Evolutionary conservation across 23 tunicate species (phyloP), one percentile per base, ranked within the genome.

Genomic region (Trididemnum miniatum): DNA sequence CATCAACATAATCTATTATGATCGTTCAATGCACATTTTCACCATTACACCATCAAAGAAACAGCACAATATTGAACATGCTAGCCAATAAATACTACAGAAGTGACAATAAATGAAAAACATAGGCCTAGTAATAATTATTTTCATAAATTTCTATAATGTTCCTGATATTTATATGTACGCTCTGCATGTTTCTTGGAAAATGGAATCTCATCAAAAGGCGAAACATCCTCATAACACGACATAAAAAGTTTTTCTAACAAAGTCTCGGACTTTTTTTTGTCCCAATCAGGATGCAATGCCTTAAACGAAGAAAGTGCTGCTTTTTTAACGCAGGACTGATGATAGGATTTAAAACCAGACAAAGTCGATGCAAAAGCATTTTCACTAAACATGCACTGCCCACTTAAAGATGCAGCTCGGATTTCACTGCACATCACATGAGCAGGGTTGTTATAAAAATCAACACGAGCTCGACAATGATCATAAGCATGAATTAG

Each of bases 401-500:
- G 79, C 28, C 98, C 98, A 57, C 98, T 93, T 1, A 93, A 54
- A 22, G 98, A 78, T 27, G 98, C 93, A 35, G 98, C 98, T 35
- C 98, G 50, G 0, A 93, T 80, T 84, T 93, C 98, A 32, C 84
- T 78, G 34, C 98, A 93, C 98, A 93, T 93, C 65, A 78, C 1
- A 67, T 93, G 98, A 1, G 34, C 57, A 4, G 84, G 87, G 44
- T 88, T 93, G 64, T 84, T 59, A 35, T 86, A 64, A 63, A 92
- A 82, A 73, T 93, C 98, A 39, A 84, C 83, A 57, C 84, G 12
- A 18, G 93, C 98, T 30, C 98, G 77, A 65, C 98, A 93, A 71
- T 88, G 87, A 49, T 93, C 98, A 59, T 82, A 93, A 5, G 98
- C 98, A 72, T 93, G 98, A 1, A 93, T 54, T 28, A 93, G 54